phyloP scores from a whole-genome alignment of 2,797 vertebrate species.

The Anniella stebbinsi region DNA sequence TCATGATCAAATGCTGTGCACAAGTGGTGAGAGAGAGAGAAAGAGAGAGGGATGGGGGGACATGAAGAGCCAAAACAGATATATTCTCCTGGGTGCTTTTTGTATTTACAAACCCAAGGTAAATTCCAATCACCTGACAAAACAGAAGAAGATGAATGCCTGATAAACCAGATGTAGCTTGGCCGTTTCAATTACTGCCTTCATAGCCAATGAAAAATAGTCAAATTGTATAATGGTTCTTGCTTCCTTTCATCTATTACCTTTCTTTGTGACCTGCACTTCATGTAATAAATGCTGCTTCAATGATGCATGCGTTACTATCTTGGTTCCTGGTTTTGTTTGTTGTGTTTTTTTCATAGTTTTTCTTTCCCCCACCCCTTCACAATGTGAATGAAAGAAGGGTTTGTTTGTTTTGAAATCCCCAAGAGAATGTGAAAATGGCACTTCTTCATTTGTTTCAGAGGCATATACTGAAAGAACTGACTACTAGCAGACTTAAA shows the following conservation, averaged over 20 bases:
- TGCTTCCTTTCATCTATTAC: constrained; percentile 10
- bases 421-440: constrained; percentile 36
- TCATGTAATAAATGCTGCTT: background rate
- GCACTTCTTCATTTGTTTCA: constrained; percentile 22
- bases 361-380: background rate
- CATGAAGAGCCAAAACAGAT: background rate
- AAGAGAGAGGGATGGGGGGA: background rate
- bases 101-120: constrained; percentile 6
- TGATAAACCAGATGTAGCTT: constrained; percentile 20
- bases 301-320: constrained; percentile 24
- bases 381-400: constrained; percentile 1
- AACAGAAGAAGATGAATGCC: constrained; percentile 29
- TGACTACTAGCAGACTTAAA: constrained; percentile 37
- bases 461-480: constrained; percentile 44
- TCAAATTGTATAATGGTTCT: background rate
- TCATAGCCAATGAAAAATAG: constrained; percentile 28
- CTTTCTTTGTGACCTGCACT: constrained; percentile 4
- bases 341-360: background rate
- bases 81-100: background rate
- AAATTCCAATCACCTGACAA: constrained; percentile 25
- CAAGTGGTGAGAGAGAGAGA: background rate
- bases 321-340: background rate
- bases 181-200: constrained; percentile 33
- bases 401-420: background rate
- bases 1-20: background rate